phyloP scores from a whole-genome alignment of 2,797 vertebrate species.

The Dicrostonyx torquatus region DNA sequence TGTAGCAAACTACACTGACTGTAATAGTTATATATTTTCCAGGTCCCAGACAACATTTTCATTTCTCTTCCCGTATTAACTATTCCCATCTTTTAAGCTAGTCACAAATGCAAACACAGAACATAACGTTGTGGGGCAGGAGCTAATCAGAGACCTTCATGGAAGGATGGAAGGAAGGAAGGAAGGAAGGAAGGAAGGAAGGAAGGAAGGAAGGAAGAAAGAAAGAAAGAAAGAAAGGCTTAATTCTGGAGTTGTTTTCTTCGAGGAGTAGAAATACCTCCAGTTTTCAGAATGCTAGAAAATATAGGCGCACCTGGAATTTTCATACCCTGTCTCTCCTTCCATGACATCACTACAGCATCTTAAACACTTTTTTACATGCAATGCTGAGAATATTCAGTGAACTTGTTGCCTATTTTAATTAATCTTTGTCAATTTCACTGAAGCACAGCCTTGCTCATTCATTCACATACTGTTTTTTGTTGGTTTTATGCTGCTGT shows the following conservation, averaged over 20 bases:
- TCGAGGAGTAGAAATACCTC: neutral
- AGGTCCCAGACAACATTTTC: neutral
- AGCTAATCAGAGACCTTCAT: neutral
- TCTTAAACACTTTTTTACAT: neutral
- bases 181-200: no score
- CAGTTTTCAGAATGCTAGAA: neutral
- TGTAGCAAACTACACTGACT: neutral
- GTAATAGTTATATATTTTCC: conserved; percentile 65
- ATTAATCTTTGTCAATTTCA: neutral
- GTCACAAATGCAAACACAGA: conserved; percentile 53
- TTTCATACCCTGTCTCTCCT: neutral
- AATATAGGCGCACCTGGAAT: neutral
- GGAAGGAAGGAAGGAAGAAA: no score
- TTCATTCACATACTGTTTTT: neutral
- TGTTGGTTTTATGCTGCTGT: neutral
- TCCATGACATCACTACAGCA: neutral
- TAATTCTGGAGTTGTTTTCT: conserved; percentile 3
- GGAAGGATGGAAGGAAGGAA: neutral
- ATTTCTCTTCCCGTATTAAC: neutral
- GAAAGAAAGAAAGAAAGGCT: neutral
- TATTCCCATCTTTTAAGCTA: conserved; percentile 10
- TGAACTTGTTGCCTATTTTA: neutral
- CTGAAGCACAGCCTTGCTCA: neutral
- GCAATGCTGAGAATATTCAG: neutral
- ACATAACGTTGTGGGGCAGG: neutral